Evolutionary conservation across 2,113 vertebrate species (phyloP).

Genomic region (Gymnarchus niloticus): DNA sequence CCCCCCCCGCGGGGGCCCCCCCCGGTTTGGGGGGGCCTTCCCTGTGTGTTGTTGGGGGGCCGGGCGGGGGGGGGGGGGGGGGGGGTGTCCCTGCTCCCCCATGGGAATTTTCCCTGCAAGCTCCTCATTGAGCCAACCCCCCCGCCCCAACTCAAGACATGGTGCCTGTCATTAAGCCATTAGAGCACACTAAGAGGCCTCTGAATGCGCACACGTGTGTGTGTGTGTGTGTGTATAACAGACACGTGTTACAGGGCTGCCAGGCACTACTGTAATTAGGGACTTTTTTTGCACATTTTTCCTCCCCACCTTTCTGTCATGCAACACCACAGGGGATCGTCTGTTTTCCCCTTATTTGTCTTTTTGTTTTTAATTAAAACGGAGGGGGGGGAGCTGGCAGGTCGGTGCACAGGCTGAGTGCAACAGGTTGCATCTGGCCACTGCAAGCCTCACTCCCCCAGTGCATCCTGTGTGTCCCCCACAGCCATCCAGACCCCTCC

Average conservation of each 20-base stretch:
- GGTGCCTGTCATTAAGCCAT: too few relatives aligned
- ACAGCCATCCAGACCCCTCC: not conserved
- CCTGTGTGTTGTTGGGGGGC: too few relatives aligned
- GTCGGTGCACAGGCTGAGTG: not conserved
- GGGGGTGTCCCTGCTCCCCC: not conserved
- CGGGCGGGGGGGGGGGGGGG: not conserved
- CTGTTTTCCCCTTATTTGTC: not conserved
- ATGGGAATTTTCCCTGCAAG: too few relatives aligned
- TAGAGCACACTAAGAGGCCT: not conserved
- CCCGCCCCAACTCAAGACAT: too few relatives aligned
- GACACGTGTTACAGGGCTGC: too few relatives aligned
- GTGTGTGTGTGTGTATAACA: not conserved
- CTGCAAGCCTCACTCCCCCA: not conserved
- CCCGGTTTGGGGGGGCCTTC: too few relatives aligned
- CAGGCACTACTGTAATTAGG: not conserved
- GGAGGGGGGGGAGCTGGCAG: not conserved
- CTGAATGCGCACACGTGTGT: not conserved
- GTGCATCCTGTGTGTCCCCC: not conserved
- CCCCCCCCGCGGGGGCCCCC: too few relatives aligned
- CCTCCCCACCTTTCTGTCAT: slow-evolving; percentile 14
- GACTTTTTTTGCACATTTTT: not conserved
- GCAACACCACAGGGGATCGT: not conserved
- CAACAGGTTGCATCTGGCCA: not conserved
- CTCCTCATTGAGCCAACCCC: too few relatives aligned
- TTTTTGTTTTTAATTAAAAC: slow-evolving; percentile 15